Evolutionary conservation across 2,113 vertebrate species (phyloP).

Genomic region (Tamias sibiricus): DNA sequence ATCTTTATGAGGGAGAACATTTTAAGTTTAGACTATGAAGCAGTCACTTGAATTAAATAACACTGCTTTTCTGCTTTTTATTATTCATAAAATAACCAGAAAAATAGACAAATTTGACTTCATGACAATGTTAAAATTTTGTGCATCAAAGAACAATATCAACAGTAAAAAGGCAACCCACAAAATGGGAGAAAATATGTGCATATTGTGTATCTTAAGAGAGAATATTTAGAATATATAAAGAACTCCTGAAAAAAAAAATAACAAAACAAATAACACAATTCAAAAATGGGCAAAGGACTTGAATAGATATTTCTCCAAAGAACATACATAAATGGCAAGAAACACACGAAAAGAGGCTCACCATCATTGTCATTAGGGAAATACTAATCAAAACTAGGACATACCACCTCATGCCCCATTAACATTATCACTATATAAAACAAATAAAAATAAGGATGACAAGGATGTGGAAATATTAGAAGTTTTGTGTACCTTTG

Average conservation of each 20-base stretch:
- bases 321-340: neutral
- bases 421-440: neutral
- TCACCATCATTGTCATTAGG: neutral
- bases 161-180: neutral
- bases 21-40: conserved; percentile 10
- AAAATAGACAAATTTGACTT: conserved; percentile 2
- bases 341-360: neutral
- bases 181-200: neutral
- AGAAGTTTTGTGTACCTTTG: neutral
- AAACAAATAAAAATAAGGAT: neutral
- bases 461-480: neutral
- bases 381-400: neutral
- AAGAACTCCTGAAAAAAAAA: neutral
- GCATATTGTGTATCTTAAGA: neutral
- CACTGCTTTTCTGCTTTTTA: neutral
- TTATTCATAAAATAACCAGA: neutral
- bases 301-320: neutral
- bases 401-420: neutral
- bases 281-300: neutral
- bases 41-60: conserved; percentile 11
- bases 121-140: neutral
- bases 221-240: neutral
- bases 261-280: neutral
- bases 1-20: neutral
- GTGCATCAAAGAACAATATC: neutral